Percentiles rank a stretch among this genome's conserved stretches.
Evolutionary conservation across 2,888 invertebrate genomes (phyloP).

Genomic region (Drosophila kuntzei): DNA sequence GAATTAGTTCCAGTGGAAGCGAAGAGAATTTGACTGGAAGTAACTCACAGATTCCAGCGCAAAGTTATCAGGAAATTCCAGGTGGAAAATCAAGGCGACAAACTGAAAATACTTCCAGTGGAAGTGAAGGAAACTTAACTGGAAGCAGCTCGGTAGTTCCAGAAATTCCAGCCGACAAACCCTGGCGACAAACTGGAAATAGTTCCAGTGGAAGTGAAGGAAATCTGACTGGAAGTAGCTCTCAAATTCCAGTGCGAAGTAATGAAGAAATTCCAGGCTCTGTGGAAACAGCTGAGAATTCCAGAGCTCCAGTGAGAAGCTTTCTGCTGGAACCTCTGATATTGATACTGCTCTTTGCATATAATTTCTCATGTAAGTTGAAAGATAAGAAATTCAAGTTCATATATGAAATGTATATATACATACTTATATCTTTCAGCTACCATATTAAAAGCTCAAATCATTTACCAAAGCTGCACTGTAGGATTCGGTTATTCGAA

Average conservation of each 20-base stretch:
- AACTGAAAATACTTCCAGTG: too few relatives aligned
- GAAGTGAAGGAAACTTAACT: constrained; percentile 27
- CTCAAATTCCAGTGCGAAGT: background rate
- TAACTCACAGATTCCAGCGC: background rate
- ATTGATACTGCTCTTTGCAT: constrained; percentile 80
- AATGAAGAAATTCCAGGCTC: background rate
- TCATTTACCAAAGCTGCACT: constrained; percentile 90
- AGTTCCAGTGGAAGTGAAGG: constrained; percentile 30
- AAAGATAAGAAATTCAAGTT: background rate
- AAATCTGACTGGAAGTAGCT: background rate
- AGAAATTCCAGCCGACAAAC: too few relatives aligned
- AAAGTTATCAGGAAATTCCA: background rate
- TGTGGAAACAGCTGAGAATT: background rate
- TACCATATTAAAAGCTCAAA: constrained; percentile 88
- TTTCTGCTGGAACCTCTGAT: constrained; percentile 80
- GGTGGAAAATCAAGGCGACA: too few relatives aligned
- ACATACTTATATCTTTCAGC: constrained; percentile 57
- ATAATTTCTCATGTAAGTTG: constrained; percentile 81
- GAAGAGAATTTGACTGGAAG: constrained; percentile 9
- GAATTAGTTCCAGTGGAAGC: constrained; percentile 26
- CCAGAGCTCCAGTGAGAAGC: constrained; percentile 17
- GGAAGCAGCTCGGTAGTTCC: too few relatives aligned
- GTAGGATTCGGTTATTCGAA: constrained; percentile 87
- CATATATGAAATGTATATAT: background rate
- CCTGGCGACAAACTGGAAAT: constrained; percentile 4